phyloP scores from a whole-genome alignment of 2,797 vertebrate species.

The Apodemus agrarius region DNA sequence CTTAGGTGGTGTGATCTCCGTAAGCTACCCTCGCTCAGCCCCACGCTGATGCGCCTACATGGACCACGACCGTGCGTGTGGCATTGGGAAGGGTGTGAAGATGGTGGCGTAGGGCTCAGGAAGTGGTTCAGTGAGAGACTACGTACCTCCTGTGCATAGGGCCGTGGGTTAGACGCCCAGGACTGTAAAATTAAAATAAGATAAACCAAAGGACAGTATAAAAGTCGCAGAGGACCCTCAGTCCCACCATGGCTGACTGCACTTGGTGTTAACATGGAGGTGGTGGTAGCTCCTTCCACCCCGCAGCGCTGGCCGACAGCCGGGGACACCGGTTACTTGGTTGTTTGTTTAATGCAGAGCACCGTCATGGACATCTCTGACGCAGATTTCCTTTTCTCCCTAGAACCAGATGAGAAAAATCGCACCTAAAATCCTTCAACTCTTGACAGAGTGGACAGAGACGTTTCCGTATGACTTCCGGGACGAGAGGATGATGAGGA shows the following conservation, averaged over 20 bases:
- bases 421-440: constrained; percentile 94
- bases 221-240: not conserved
- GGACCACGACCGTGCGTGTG: not conserved
- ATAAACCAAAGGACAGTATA: too few relatives aligned
- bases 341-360: not conserved
- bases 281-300: not conserved
- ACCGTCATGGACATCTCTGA: not conserved
- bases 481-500: constrained; percentile 96
- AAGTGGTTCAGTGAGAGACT: not conserved
- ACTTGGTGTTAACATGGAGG: not conserved
- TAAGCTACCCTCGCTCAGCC: not conserved
- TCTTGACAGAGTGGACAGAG: constrained; percentile 96
- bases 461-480: constrained; percentile 97
- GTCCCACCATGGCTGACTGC: not conserved
- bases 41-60: not conserved
- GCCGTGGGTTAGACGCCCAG: too few relatives aligned
- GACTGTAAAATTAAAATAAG: not conserved
- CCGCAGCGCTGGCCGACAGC: too few relatives aligned
- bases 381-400: constrained; percentile 68
- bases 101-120: not conserved
- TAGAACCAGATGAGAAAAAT: constrained; percentile 92
- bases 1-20: not conserved
- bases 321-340: not conserved
- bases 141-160: not conserved
- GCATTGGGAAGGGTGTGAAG: not conserved